Evolutionary conservation across 2,797 vertebrate genomes (phyloP).

Genomic region (Mastacembelus armatus): DNA sequence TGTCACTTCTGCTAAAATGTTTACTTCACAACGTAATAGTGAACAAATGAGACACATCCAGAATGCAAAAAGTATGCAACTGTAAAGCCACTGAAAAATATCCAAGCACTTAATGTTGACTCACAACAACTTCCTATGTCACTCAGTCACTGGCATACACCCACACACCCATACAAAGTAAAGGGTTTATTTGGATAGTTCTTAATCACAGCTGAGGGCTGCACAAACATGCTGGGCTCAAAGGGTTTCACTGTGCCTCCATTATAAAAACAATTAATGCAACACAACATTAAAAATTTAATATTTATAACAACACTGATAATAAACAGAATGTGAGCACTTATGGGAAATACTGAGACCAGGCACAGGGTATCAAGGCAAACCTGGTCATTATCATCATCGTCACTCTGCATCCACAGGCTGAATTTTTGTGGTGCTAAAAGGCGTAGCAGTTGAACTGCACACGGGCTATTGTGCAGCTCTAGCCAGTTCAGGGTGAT

Average conservation of each 20-base stretch:
- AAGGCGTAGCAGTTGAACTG: conserved; percentile 17
- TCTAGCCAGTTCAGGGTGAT: conserved; percentile 7
- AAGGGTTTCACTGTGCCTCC: conserved; percentile 39
- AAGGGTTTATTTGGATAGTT: conserved; percentile 60
- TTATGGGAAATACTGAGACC: conserved; percentile 15
- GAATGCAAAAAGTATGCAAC: conserved; percentile 16
- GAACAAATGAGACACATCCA: conserved; percentile 8
- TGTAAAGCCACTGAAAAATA: conserved; percentile 43
- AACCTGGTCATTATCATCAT: conserved; percentile 38
- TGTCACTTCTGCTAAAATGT: not conserved
- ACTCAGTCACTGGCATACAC: conserved; percentile 53
- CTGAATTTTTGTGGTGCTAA: conserved; percentile 8
- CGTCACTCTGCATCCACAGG: conserved; percentile 15
- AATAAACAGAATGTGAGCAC: conserved; percentile 22
- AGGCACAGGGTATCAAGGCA: conserved; percentile 34
- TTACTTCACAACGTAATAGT: not conserved
- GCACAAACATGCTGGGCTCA: conserved; percentile 59
- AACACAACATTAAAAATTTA: conserved; percentile 45
- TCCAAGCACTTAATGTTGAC: conserved; percentile 50
- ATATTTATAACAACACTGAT: conserved; percentile 42
- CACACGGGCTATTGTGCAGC: conserved; percentile 5
- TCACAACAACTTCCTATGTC: conserved; percentile 57
- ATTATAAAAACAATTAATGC: conserved; percentile 57
- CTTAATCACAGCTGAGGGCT: conserved; percentile 65
- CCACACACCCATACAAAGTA: conserved; percentile 52